Conservation (phyloP, 92 coral and sea anemone genomes). For the Ricordea florida region DNA sequence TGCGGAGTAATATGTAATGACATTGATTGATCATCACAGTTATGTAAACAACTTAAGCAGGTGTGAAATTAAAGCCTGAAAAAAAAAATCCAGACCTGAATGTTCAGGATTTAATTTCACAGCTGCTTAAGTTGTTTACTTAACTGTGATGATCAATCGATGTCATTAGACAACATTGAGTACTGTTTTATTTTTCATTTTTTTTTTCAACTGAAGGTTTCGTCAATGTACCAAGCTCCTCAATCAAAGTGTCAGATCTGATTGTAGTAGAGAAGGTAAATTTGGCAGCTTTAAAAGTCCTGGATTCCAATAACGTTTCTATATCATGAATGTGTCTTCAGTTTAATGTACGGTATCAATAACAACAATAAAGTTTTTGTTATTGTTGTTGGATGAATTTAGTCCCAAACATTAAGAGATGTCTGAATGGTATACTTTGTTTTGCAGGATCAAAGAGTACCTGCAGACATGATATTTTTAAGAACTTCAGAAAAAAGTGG, state of each 20-base stretch:
- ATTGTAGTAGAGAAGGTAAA: constrained; percentile 93
- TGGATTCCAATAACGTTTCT: no score
- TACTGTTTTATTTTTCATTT: background rate
- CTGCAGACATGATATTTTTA: constrained; percentile 96
- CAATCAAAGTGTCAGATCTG: constrained; percentile 90
- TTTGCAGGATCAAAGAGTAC: constrained; percentile 91
- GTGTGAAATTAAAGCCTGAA: no score
- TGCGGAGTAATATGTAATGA: no score
- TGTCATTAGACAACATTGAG: background rate
- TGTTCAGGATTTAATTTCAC: no score
- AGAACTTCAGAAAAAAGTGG: constrained; percentile 97
- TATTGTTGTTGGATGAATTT: background rate
- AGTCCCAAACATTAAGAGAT: background rate
- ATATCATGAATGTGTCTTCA: no score
- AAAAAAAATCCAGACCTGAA: no score
- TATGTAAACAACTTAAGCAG: no score
- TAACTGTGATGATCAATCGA: constrained; percentile 7
- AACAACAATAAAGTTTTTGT: background rate
- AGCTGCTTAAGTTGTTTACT: no score
- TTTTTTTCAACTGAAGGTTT: constrained; percentile 60
- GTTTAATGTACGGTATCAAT: no score
- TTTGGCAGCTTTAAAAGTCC: no score
- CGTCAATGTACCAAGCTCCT: constrained; percentile 82
- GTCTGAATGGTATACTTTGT: background rate
- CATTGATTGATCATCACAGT: no score